Evolutionary conservation across 2,888 invertebrate species (phyloP).

Genomic region (Ochropleura leucogaster): DNA sequence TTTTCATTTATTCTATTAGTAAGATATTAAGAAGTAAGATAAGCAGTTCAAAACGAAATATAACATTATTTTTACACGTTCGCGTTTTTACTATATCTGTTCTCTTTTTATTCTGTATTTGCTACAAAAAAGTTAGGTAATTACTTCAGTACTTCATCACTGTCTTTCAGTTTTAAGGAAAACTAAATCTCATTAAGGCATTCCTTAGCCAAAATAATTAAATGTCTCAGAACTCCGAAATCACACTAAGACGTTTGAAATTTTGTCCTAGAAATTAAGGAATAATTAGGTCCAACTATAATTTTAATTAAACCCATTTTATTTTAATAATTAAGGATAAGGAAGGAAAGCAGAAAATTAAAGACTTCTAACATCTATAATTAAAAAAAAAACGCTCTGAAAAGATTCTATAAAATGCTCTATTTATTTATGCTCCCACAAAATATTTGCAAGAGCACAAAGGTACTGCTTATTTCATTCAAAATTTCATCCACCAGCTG

Average conservation of each 20-base stretch:
- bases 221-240: slow-evolving; percentile 20
- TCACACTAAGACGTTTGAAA: slow-evolving; percentile 4
- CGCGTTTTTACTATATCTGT: too few relatives aligned
- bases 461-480: too few relatives aligned
- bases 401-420: too few relatives aligned
- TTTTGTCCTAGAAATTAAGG: neutral
- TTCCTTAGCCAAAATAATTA: slow-evolving; percentile 19
- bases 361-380: neutral
- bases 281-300: neutral
- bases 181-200: slow-evolving; percentile 18
- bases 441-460: too few relatives aligned
- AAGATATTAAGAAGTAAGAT: too few relatives aligned
- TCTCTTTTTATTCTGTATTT: too few relatives aligned
- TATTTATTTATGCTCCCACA: too few relatives aligned
- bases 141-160: slow-evolving; percentile 1
- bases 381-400: neutral
- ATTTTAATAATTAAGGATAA: neutral
- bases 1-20: too few relatives aligned
- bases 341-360: neutral
- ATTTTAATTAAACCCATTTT: slow-evolving; percentile 4
- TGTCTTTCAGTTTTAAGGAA: slow-evolving; percentile 7
- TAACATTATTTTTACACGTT: too few relatives aligned
- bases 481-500: too few relatives aligned
- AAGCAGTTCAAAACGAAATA: too few relatives aligned
- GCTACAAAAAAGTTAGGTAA: neutral